Evolutionary conservation across 2,113 vertebrate genomes (phyloP).

Genomic region (Echinops telfairi): DNA sequence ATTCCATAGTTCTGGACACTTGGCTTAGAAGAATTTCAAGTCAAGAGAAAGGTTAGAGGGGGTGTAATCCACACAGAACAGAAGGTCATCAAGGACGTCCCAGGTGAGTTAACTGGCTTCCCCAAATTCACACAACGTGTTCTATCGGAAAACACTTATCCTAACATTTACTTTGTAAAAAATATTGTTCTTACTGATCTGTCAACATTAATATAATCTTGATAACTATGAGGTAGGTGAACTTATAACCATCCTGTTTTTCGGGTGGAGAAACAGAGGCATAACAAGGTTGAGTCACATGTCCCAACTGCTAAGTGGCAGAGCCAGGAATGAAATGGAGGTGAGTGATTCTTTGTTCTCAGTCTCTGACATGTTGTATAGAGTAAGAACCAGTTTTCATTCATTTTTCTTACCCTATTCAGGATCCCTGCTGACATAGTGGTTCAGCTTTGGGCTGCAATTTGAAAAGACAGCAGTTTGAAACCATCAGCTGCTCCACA

Average conservation of each 20-base stretch:
- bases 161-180: not conserved
- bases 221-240: too few relatives aligned
- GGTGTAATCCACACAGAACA: not conserved
- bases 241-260: not conserved
- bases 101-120: not conserved
- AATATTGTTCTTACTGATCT: not conserved
- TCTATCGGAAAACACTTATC: slow-evolving; percentile 1
- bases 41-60: not conserved
- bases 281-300: not conserved
- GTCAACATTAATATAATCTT: not conserved
- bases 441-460: too few relatives aligned
- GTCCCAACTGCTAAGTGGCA: too few relatives aligned
- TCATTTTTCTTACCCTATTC: not conserved
- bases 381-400: not conserved
- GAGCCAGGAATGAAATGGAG: not conserved
- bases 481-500: too few relatives aligned
- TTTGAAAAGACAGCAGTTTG: too few relatives aligned
- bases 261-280: not conserved
- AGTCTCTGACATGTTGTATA: not conserved
- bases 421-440: too few relatives aligned
- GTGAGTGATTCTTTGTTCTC: not conserved
- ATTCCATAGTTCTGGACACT: not conserved
- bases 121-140: not conserved
- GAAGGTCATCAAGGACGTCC: not conserved
- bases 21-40: not conserved